Evolutionary conservation across 2,888 invertebrate species (phyloP).

Genomic region (Andrena dorsata): DNA sequence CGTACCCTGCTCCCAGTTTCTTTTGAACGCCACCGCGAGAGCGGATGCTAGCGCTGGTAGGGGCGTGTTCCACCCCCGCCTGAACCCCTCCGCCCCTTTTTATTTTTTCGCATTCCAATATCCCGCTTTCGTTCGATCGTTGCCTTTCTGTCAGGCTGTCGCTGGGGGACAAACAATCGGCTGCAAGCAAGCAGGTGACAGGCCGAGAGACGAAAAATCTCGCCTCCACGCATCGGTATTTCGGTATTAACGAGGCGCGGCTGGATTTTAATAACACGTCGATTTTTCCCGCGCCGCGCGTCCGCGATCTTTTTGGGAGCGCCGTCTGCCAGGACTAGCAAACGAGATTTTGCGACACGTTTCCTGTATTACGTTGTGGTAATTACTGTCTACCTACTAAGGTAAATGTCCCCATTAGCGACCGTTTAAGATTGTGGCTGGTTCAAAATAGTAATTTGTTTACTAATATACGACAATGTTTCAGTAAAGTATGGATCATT

Average conservation of each 20-base stretch:
- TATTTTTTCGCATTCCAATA: conserved; percentile 48
- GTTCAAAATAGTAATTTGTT: no score
- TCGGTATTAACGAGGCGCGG: conserved; percentile 43
- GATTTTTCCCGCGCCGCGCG: conserved; percentile 21
- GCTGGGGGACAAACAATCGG: conserved; percentile 35
- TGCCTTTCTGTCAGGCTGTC: conserved; percentile 17
- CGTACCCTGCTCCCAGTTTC: conserved; percentile 18
- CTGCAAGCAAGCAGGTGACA: conserved; percentile 28
- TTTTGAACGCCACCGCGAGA: conserved; percentile 20
- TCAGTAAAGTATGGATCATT: no score
- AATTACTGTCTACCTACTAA: no score
- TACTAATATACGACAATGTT: no score
- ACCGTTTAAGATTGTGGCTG: no score
- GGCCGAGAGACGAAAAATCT: conserved; percentile 18
- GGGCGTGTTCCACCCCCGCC: conserved; percentile 12
- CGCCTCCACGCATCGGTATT: background rate
- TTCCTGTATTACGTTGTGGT: background rate
- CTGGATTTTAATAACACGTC: conserved; percentile 62
- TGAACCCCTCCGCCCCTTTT: background rate
- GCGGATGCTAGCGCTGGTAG: conserved; percentile 9
- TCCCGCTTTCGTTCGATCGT: conserved; percentile 37
- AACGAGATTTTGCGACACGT: background rate
- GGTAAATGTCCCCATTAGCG: no score
- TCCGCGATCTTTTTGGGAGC: background rate
- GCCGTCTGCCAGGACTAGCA: background rate